Evolutionary conservation across 2,888 invertebrate genomes (phyloP).

Genomic region (Eristalis tenax): DNA sequence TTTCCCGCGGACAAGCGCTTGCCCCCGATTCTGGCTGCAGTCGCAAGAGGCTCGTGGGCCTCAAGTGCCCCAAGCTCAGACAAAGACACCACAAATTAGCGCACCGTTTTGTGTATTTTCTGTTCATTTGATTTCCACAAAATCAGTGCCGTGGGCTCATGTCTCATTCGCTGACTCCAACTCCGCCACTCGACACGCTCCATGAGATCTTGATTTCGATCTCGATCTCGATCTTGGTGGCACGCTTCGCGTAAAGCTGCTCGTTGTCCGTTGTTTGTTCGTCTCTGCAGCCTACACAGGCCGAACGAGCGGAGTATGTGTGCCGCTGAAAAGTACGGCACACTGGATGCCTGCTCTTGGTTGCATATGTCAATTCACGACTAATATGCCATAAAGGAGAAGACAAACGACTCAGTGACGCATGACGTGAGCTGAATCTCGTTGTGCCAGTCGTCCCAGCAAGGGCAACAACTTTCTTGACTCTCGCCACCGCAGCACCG

Average conservation of each 20-base stretch:
- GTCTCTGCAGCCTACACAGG: constrained; percentile 31
- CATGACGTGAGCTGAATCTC: constrained; percentile 72
- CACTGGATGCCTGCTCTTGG: constrained; percentile 30
- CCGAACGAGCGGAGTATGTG: not conserved
- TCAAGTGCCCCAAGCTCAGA: constrained; percentile 40
- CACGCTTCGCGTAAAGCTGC: constrained; percentile 7
- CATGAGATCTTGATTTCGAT: not conserved
- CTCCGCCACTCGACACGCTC: not conserved
- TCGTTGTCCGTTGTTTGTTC: constrained; percentile 20
- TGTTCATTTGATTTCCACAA: constrained; percentile 26
- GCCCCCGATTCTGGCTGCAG: constrained; percentile 44
- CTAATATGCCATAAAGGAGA: constrained; percentile 71
- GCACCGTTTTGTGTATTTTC: constrained; percentile 1
- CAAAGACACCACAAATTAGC: constrained; percentile 59
- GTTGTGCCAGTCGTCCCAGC: constrained; percentile 55
- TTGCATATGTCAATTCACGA: constrained; percentile 61
- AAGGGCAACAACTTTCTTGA: constrained; percentile 72
- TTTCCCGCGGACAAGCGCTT: constrained; percentile 45
- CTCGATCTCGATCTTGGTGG: not conserved
- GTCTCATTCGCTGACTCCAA: not conserved
- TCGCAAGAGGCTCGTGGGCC: constrained; percentile 46
- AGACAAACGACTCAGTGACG: constrained; percentile 72
- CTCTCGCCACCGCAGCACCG: constrained; percentile 17
- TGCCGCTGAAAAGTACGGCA: constrained; percentile 27
- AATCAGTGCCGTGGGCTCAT: constrained; percentile 18